phyloP scores from a whole-genome alignment of 1,140 invertebrate species.

The Brachionus manjavacas region DNA sequence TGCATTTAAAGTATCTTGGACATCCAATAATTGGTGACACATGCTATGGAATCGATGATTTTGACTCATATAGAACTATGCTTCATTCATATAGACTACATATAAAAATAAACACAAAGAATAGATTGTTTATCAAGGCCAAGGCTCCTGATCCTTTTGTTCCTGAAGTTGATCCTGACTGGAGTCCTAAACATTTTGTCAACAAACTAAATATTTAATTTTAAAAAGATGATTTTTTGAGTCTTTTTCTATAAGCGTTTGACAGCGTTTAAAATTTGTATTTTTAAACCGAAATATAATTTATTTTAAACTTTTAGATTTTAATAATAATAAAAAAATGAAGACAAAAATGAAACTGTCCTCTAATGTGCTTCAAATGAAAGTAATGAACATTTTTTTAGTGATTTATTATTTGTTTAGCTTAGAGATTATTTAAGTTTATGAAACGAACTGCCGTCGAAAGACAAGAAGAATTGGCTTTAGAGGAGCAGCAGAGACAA shows the following conservation, averaged over 20 bases:
- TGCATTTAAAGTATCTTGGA: constrained; percentile 88
- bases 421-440: neutral
- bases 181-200: neutral
- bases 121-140: constrained; percentile 17
- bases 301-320: too few relatives aligned
- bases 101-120: constrained; percentile 7
- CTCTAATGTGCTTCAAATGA: constrained; percentile 39
- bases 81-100: constrained; percentile 28
- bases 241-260: neutral
- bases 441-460: constrained; percentile 19
- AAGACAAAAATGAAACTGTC: constrained; percentile 23
- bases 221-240: neutral
- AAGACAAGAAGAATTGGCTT: constrained; percentile 21
- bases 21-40: constrained; percentile 85
- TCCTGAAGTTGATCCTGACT: constrained; percentile 11
- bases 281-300: too few relatives aligned
- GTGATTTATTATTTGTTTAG: neutral
- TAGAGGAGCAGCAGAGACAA: constrained; percentile 12
- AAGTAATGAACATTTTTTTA: neutral
- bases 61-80: constrained; percentile 38
- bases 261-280: neutral
- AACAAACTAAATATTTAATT: constrained; percentile 30
- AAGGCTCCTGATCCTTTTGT: constrained; percentile 37
- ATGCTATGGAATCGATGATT: constrained; percentile 42
- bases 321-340: neutral